A percentile compares a stretch with the other conserved stretches of the same genome.
These are phyloP conservation scores for Hemitrygon akajei DNA, from an alignment of 2,797 vertebrate species.

Conservation along the genomic window DNA sequence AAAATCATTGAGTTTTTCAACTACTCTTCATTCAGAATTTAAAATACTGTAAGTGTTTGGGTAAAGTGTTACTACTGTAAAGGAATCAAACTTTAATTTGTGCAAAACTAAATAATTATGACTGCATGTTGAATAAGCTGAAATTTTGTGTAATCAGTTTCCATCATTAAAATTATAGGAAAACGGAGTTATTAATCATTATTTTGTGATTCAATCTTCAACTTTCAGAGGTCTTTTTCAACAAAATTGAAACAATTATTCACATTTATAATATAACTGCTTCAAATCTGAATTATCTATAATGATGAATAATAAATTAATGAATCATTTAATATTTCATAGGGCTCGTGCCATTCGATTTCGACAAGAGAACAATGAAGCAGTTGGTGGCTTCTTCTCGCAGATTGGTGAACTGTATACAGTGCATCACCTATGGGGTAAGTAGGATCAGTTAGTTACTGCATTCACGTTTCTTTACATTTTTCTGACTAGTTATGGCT, in stretches of 20 bases:
- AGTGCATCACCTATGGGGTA: constrained; percentile 97
- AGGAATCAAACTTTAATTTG: constrained; percentile 29
- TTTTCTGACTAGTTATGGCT: neutral
- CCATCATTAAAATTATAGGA: neutral
- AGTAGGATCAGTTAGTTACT: neutral
- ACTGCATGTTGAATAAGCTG: constrained; percentile 26
- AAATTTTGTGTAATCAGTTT: neutral
- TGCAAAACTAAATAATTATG: constrained; percentile 14
- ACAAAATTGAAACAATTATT: constrained; percentile 1
- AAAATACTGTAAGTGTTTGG: constrained; percentile 36
- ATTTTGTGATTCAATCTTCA: constrained; percentile 9
- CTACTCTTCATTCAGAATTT: constrained; percentile 32
- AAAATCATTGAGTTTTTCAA: neutral
- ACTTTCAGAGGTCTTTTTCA: neutral
- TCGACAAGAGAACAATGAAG: constrained; percentile 80
- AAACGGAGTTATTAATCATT: neutral
- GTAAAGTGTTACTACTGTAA: neutral
- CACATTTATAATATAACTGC: neutral
- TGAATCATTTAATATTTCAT: constrained; percentile 39
- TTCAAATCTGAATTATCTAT: neutral
- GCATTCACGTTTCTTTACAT: neutral
- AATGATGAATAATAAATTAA: neutral
- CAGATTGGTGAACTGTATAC: constrained; percentile 92
- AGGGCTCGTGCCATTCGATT: constrained; percentile 89
- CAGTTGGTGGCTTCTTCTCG: constrained; percentile 93